phyloP scores from a whole-genome alignment of 2,797 vertebrate genomes.

The Pogonophryne albipinna region DNA sequence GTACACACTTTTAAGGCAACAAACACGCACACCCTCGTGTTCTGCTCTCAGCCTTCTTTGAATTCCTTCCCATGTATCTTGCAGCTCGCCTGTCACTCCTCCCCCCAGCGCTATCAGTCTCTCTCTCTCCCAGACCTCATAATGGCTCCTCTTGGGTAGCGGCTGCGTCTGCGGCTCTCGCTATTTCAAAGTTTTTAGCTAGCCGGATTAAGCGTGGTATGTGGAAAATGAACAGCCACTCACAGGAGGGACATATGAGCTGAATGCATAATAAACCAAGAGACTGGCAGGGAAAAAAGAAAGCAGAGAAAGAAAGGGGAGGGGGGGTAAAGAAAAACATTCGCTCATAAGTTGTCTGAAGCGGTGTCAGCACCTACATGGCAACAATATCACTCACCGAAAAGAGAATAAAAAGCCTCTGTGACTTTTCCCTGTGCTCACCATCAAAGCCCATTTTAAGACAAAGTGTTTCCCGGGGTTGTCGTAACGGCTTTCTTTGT shows the following conservation, averaged over 20 bases:
- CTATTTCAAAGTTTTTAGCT: constrained; percentile 81
- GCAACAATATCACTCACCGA: constrained; percentile 65
- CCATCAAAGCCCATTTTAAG: constrained; percentile 55
- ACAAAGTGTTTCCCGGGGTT: constrained; percentile 33
- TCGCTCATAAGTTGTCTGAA: constrained; percentile 59
- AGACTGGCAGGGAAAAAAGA: constrained; percentile 49
- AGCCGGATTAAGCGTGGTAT: constrained; percentile 81
- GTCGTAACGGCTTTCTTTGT: constrained; percentile 27
- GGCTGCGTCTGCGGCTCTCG: constrained; percentile 68
- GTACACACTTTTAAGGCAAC: constrained; percentile 49
- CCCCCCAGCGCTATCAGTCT: constrained; percentile 73
- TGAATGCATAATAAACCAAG: constrained; percentile 80
- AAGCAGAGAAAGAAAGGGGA: constrained; percentile 1
- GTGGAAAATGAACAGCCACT: constrained; percentile 84
- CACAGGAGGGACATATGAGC: constrained; percentile 80
- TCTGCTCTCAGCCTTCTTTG: constrained; percentile 73
- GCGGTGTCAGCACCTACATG: constrained; percentile 50
- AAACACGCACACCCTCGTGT: constrained; percentile 56
- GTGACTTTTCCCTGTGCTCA: constrained; percentile 52
- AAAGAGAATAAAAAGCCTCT: constrained; percentile 64
- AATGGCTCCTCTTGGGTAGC: constrained; percentile 78
- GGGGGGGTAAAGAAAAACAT: constrained; percentile 6
- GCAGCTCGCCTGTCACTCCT: constrained; percentile 75
- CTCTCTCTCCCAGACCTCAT: constrained; percentile 73
- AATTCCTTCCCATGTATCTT: constrained; percentile 82